Base-by-base conservation (phyloP, 37 sponge, comb jelly and placozoan genomes). In the Bolinopsis microptera region DNA sequence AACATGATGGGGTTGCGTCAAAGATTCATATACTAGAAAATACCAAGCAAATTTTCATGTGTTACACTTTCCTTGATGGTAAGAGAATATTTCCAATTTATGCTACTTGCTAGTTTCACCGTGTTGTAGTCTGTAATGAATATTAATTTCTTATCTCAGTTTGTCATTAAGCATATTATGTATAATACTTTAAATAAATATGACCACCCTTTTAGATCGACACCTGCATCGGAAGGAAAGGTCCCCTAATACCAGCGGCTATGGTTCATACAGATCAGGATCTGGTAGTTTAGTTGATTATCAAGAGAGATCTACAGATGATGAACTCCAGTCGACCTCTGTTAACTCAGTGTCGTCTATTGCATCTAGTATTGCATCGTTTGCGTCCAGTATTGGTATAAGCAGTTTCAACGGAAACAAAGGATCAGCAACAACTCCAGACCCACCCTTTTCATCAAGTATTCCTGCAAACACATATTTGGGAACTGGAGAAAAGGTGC, bases 371-470 rank as follows among this genome's bases (percentile, higher is more conserved):
- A 77, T 77, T 35, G 80, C 36, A 35, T 77, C 80, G 21, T 77
- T 77, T 77, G 80, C 80, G 3, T 77, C 80, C 1, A 27, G 32
- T 77, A 32, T 77, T 16, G 80, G 80, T 3, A 32, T 77, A 3
- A 77, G 36, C 22, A 77, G 80, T 77, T 77, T 77, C 33, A 77
- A 32, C 33, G 80, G 80, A 9, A 34, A 77, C 80, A 77, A 32
- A 35, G 35, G 21, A 13, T 32, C 80, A 34, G 33, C 80, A 22
- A 32, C 61, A 24, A 86, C 90, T 26, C 90, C 41, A 39, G 61
- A 86, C 61, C 90, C 90, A 9, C 90, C 61, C 22, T 86, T 86
- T 26, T 86, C 90, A 22, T 86, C 90, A 35, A 86, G 90, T 41
- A 39, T 41, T 18, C 90, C 90, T 25, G 39, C 41, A 5, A 38